phyloP scores from a whole-genome alignment of 2,797 vertebrate genomes.

The Paguma larvata region DNA sequence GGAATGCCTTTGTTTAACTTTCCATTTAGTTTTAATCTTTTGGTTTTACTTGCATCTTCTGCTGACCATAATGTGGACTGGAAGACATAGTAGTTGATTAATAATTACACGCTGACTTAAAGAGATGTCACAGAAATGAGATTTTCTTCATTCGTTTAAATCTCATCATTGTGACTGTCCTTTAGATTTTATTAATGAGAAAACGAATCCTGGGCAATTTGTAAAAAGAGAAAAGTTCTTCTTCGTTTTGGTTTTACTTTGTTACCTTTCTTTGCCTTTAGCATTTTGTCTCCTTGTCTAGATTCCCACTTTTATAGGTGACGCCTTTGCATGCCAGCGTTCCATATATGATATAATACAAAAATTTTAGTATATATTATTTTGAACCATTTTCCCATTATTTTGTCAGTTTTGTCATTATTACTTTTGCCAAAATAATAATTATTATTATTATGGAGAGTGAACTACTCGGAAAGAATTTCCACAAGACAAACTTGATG shows the following conservation, averaged over 20 bases:
- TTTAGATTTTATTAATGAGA: conserved; percentile 18
- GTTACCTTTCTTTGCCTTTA: neutral
- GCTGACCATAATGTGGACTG: neutral
- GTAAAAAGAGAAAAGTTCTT: neutral
- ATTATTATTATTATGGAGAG: neutral
- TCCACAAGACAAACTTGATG: neutral
- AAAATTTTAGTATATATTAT: neutral
- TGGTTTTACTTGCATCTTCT: neutral
- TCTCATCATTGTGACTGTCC: neutral
- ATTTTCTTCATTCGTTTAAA: neutral
- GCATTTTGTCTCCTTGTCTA: neutral
- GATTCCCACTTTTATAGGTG: neutral
- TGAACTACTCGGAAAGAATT: neutral
- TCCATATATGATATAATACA: neutral
- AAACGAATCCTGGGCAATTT: neutral
- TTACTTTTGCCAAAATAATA: neutral
- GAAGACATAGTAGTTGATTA: neutral
- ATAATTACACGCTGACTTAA: neutral
- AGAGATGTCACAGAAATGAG: neutral
- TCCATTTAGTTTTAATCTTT: neutral
- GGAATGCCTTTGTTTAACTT: neutral
- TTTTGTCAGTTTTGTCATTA: neutral
- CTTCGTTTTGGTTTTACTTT: neutral
- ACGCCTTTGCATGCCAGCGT: neutral
- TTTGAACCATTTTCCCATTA: neutral